Evolutionary conservation across 2,113 vertebrate species (phyloP).

Genomic region (Enhydra lutris): DNA sequence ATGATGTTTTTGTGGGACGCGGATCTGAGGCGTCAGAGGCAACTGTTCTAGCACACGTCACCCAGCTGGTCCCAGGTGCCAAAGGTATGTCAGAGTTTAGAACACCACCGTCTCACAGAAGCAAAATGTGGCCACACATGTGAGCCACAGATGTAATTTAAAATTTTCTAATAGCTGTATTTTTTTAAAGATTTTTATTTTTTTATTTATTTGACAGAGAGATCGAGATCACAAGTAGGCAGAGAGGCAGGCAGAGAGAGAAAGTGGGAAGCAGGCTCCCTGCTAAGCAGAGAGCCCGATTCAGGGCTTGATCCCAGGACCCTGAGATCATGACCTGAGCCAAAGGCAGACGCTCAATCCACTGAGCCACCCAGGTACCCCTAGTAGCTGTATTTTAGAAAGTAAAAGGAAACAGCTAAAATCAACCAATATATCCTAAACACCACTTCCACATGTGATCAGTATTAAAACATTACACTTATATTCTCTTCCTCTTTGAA

Average conservation of each 20-base stretch:
- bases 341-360: too few relatives aligned
- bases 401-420: background rate
- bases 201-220: too few relatives aligned
- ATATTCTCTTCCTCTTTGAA: background rate
- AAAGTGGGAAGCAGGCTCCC: too few relatives aligned
- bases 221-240: too few relatives aligned
- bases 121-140: background rate
- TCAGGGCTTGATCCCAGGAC: too few relatives aligned
- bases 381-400: background rate
- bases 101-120: background rate
- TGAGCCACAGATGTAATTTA: background rate
- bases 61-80: background rate
- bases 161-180: background rate
- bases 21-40: background rate
- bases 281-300: too few relatives aligned
- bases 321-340: too few relatives aligned
- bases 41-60: fast-evolving
- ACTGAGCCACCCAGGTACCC: too few relatives aligned
- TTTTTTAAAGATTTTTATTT: background rate
- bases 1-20: fast-evolving
- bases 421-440: background rate
- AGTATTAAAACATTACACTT: background rate
- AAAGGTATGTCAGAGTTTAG: background rate
- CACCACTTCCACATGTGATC: background rate
- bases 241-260: too few relatives aligned